phyloP scores from a whole-genome alignment of 37 sponge, comb jelly and placozoan genomes.

The Aplysina aerophoba region DNA sequence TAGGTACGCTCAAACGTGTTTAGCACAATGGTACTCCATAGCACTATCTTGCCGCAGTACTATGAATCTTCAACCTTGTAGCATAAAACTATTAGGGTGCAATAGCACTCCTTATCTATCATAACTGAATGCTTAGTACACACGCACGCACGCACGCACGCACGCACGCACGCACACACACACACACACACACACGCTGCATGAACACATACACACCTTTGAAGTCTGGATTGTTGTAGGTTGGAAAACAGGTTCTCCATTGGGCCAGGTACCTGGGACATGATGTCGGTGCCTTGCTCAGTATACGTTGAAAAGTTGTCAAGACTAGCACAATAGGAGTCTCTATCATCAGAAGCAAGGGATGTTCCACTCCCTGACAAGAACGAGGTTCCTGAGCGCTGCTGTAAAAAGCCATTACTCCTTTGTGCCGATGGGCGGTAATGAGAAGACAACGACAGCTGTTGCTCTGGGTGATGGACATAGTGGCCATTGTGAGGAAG shows the following conservation, averaged over 20 bases:
- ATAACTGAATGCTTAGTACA: not conserved
- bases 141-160: conserved; percentile 1
- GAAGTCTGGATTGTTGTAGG: not conserved
- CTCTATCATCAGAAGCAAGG: not conserved
- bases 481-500: not conserved
- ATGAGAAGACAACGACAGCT: too few species aligned
- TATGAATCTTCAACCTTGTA: too few species aligned
- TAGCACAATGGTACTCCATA: too few species aligned
- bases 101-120: too few species aligned
- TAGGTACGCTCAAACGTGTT: too few species aligned
- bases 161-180: conserved; percentile 9
- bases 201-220: not conserved
- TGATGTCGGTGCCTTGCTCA: conserved; percentile 19
- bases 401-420: not conserved
- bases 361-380: conserved; percentile 4
- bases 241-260: conserved; percentile 15
- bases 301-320: conserved; percentile 12
- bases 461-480: too few species aligned
- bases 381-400: not conserved
- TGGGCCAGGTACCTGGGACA: not conserved
- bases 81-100: too few species aligned
- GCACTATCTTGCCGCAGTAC: too few species aligned
- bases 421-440: too few species aligned
- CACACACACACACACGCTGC: conserved; percentile 19
- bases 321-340: not conserved